Conservation (phyloP, 2,113 vertebrate genomes). For the Odocoileus hemionus region DNA sequence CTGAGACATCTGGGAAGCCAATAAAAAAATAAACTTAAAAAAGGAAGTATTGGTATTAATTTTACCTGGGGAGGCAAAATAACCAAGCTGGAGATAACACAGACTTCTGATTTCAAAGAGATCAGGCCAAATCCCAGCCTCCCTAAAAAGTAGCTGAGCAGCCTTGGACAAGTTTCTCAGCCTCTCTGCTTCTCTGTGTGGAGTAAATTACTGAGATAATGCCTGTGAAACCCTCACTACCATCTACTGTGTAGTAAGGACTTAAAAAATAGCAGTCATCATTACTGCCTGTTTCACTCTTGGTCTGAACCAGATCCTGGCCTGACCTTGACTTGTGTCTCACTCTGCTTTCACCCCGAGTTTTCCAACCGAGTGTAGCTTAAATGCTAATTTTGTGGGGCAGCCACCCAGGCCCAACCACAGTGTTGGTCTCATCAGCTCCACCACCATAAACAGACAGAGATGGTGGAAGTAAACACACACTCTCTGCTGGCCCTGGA, state of each 20-base stretch:
- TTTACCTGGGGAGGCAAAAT: background rate
- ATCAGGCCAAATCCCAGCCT: background rate
- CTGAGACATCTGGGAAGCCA: background rate
- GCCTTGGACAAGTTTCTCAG: background rate
- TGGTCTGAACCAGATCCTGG: rapidly evolving
- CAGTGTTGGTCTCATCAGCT: background rate
- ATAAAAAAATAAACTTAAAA: background rate
- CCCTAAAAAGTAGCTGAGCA: background rate
- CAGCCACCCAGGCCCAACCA: background rate
- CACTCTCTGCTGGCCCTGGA: background rate
- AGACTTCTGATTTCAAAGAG: background rate
- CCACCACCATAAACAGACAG: background rate
- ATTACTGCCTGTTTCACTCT: too few relatives aligned
- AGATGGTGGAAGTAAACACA: background rate
- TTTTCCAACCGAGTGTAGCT: background rate
- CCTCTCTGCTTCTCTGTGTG: background rate
- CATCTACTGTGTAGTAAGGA: background rate
- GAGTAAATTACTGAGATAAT: background rate
- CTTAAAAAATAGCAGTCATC: rapidly evolving
- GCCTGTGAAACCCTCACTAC: rapidly evolving
- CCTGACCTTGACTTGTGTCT: background rate
- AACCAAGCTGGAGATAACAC: background rate
- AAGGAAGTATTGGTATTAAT: background rate
- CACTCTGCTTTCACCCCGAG: background rate
- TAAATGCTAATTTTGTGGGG: constrained; percentile 1